Conservation (phyloP, 2,113 vertebrate genomes). For the Lutjanus erythropterus region DNA sequence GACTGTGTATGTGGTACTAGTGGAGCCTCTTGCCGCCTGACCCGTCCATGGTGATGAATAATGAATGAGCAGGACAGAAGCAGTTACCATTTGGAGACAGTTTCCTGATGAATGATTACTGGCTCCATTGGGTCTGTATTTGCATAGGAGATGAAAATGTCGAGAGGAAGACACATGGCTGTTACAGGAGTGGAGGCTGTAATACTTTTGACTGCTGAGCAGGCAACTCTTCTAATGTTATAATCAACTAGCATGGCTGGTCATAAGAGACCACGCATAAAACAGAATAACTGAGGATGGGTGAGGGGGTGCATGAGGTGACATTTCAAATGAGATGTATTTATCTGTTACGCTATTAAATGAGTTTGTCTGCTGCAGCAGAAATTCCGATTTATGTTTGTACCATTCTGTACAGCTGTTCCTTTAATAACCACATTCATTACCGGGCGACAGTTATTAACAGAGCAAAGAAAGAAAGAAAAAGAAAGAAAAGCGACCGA, state of each 20-base stretch:
- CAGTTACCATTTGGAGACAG: conserved; percentile 82
- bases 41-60: conserved; percentile 81
- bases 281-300: conserved; percentile 59
- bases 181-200: conserved; percentile 67
- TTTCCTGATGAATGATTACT: conserved; percentile 86
- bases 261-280: conserved; percentile 67
- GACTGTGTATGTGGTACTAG: conserved; percentile 53
- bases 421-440: conserved; percentile 81
- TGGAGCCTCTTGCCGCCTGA: conserved; percentile 75
- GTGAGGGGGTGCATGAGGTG: conserved; percentile 33
- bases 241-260: conserved; percentile 75
- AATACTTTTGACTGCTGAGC: conserved; percentile 77
- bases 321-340: conserved; percentile 69
- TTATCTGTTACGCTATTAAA: conserved; percentile 72
- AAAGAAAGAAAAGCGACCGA: conserved; percentile 36
- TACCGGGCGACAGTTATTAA: conserved; percentile 78
- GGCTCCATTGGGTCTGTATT: conserved; percentile 84
- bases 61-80: conserved; percentile 82
- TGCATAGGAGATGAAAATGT: conserved; percentile 86
- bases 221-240: conserved; percentile 75
- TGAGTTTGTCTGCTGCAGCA: conserved; percentile 63
- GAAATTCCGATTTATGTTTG: conserved; percentile 73
- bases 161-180: conserved; percentile 77
- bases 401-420: conserved; percentile 75
- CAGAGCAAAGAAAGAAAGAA: conserved; percentile 34